phyloP scores from a whole-genome alignment of 2,888 invertebrate species.

The Philonicus albiceps region DNA sequence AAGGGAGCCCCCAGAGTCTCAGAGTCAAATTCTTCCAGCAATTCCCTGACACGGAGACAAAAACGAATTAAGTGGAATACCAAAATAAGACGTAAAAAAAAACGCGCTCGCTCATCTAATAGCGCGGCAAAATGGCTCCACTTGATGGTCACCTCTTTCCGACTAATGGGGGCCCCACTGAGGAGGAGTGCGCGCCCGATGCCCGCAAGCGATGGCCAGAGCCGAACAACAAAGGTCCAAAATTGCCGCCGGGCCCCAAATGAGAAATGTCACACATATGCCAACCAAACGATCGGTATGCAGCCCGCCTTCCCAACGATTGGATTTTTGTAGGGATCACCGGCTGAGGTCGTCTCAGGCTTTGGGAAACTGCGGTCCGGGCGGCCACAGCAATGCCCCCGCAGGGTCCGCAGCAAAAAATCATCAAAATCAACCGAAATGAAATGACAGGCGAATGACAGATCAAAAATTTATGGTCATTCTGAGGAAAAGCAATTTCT shows the following conservation, averaged over 20 bases:
- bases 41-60: constrained; percentile 34
- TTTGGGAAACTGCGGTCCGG: constrained; percentile 8
- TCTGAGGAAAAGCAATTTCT: constrained; percentile 35
- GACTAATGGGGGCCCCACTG: constrained; percentile 19
- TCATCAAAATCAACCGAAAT: constrained; percentile 40
- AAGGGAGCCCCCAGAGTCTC: neutral
- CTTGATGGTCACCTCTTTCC: constrained; percentile 15
- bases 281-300: neutral
- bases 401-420: neutral
- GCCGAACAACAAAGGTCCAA: constrained; percentile 16
- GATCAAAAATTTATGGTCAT: constrained; percentile 43
- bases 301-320: neutral
- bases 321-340: neutral
- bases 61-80: constrained; percentile 42
- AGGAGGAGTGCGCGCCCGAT: constrained; percentile 3
- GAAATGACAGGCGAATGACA: constrained; percentile 42
- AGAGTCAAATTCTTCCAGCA: constrained; percentile 1
- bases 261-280: constrained; percentile 37
- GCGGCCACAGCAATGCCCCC: neutral
- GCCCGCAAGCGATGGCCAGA: neutral
- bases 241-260: constrained; percentile 6
- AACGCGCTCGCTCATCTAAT: constrained; percentile 3
- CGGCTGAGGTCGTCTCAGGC: neutral
- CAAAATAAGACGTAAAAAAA: constrained; percentile 6
- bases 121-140: constrained; percentile 26